Evolutionary conservation across 2,888 invertebrate species (phyloP).

Genomic region (Buathra laborator): DNA sequence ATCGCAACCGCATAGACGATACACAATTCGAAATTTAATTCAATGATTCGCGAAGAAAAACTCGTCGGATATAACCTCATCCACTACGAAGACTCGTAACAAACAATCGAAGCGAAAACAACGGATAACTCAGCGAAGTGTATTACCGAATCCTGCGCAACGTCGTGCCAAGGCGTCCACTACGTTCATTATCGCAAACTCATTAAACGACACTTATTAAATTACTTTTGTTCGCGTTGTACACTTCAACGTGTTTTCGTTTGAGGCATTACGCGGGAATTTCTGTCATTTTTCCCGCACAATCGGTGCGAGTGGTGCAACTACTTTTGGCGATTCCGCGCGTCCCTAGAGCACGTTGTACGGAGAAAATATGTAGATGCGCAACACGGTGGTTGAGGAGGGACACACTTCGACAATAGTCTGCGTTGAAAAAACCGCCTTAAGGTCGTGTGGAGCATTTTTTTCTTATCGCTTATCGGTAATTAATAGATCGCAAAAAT

Average conservation of each 20-base stretch:
- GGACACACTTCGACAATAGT: too few species aligned
- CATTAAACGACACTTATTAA: constrained; percentile 27
- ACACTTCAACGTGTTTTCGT: constrained; percentile 51
- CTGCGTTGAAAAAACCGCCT: too few species aligned
- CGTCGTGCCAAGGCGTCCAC: constrained; percentile 77
- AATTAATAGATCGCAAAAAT: too few species aligned
- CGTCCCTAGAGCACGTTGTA: neutral
- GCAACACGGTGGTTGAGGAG: neutral
- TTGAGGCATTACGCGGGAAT: constrained; percentile 68
- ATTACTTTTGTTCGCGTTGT: neutral
- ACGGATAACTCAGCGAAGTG: constrained; percentile 11
- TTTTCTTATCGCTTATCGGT: too few species aligned
- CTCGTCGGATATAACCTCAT: constrained; percentile 63
- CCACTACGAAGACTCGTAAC: neutral
- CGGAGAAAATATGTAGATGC: neutral
- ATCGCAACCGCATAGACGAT: neutral
- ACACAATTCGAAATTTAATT: neutral
- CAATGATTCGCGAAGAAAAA: neutral
- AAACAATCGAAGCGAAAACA: neutral
- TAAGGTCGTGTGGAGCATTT: too few species aligned
- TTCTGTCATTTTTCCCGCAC: constrained; percentile 70
- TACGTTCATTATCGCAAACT: constrained; percentile 77
- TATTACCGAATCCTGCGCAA: constrained; percentile 80
- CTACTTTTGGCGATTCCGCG: neutral
- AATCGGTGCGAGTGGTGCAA: constrained; percentile 12